A percentile compares a stretch with the other conserved stretches of the same genome.
These are phyloP conservation scores for Gymnosoma rotundatum DNA, from an alignment of 2,888 invertebrate species.

Conservation along the genomic window DNA sequence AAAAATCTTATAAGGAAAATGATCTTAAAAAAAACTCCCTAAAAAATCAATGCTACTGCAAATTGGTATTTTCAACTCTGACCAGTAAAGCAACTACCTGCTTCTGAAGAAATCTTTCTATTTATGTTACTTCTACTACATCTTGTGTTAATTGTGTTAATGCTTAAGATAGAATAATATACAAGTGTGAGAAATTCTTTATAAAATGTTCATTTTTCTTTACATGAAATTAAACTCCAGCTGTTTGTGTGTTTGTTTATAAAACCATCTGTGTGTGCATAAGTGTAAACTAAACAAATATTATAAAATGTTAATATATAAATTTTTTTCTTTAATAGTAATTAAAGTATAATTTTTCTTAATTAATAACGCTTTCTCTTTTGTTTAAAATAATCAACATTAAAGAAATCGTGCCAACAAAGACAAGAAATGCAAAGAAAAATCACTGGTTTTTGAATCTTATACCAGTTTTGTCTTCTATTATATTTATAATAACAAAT, in stretches of 20 bases:
- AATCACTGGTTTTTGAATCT: no score
- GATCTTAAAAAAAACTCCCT: no score
- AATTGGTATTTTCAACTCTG: no score
- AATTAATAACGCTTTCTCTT: slow-evolving; percentile 65
- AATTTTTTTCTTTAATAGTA: no score
- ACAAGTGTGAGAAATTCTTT: slow-evolving; percentile 42
- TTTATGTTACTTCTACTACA: slow-evolving; percentile 10
- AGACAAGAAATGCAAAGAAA: background rate
- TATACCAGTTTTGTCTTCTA: no score
- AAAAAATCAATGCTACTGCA: no score
- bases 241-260: slow-evolving; percentile 33
- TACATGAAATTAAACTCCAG: slow-evolving; percentile 44
- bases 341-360: slow-evolving; percentile 39
- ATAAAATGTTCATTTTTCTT: background rate
- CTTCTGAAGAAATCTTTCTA: no score
- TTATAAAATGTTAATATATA: background rate
- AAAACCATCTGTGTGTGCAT: slow-evolving; percentile 26
- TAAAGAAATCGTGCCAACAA: background rate
- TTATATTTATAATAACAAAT: no score
- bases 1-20: background rate
- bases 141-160: background rate
- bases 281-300: background rate
- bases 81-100: background rate
- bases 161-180: background rate
- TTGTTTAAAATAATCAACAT: background rate